phyloP scores from a whole-genome alignment of 2,888 invertebrate species.

The Sympetrum striolatum region DNA sequence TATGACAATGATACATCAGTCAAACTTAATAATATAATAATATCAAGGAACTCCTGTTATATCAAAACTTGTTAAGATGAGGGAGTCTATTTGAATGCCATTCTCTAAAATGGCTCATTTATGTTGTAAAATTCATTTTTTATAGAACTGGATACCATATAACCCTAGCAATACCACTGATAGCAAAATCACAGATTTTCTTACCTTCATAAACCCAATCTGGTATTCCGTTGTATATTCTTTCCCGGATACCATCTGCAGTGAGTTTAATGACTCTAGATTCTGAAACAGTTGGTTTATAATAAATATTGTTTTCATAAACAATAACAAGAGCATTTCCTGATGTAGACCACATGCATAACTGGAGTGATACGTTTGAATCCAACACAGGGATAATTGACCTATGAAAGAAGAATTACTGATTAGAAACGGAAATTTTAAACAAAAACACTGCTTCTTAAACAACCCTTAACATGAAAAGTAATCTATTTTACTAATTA shows the following conservation, averaged over 20 bases:
- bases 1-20: too few species aligned
- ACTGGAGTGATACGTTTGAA: constrained; percentile 64
- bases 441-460: too few species aligned
- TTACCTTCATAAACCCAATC: constrained; percentile 96
- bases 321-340: constrained; percentile 78
- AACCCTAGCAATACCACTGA: too few species aligned
- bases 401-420: background rate
- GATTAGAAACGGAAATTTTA: background rate
- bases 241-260: constrained; percentile 65
- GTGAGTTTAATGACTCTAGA: constrained; percentile 63
- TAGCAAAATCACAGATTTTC: constrained; percentile 44
- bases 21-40: too few species aligned
- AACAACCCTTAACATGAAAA: too few species aligned
- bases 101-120: too few species aligned
- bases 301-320: constrained; percentile 77
- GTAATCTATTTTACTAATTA: too few species aligned
- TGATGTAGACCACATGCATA: constrained; percentile 78
- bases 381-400: background rate
- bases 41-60: too few species aligned
- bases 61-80: too few species aligned
- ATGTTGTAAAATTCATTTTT: too few species aligned
- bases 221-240: constrained; percentile 83
- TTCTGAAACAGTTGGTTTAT: constrained; percentile 64
- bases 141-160: too few species aligned
- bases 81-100: too few species aligned